Conservation (phyloP, 1,140 invertebrate genomes). For the Cydia splendana region DNA sequence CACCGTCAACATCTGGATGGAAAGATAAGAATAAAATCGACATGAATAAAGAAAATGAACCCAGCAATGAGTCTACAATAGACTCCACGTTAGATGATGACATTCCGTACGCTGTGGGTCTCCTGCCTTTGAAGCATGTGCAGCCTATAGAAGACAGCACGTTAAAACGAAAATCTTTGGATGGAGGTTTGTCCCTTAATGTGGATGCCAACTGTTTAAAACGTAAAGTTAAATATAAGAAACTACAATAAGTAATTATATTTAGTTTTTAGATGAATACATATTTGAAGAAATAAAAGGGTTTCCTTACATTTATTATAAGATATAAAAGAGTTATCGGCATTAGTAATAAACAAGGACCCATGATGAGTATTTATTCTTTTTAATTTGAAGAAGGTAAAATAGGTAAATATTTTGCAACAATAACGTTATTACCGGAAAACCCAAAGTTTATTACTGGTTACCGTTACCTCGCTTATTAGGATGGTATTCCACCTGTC, state of each 20-base stretch:
- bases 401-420: no score
- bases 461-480: no score
- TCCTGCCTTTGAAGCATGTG: conserved; percentile 63
- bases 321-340: no score
- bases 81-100: conserved; percentile 52
- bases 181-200: conserved; percentile 52
- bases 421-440: no score
- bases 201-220: conserved; percentile 70
- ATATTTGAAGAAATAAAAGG: not conserved
- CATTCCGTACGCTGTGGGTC: conserved; percentile 69
- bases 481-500: no score
- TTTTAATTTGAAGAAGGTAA: no score
- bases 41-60: conserved; percentile 46
- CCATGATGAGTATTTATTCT: no score
- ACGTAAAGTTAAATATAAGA: conserved; percentile 71
- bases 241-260: conserved; percentile 44
- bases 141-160: conserved; percentile 50
- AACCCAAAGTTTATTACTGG: no score
- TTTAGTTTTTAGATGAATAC: conserved; percentile 9
- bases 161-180: conserved; percentile 58
- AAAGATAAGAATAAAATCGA: conserved; percentile 41
- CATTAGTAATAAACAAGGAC: no score
- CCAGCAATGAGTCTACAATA: conserved; percentile 35
- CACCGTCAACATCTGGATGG: conserved; percentile 38
- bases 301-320: no score